Evolutionary conservation across 2,113 vertebrate genomes (phyloP), one percentile per base, ranked within the genome.

Genomic region (Sialia sialis): DNA sequence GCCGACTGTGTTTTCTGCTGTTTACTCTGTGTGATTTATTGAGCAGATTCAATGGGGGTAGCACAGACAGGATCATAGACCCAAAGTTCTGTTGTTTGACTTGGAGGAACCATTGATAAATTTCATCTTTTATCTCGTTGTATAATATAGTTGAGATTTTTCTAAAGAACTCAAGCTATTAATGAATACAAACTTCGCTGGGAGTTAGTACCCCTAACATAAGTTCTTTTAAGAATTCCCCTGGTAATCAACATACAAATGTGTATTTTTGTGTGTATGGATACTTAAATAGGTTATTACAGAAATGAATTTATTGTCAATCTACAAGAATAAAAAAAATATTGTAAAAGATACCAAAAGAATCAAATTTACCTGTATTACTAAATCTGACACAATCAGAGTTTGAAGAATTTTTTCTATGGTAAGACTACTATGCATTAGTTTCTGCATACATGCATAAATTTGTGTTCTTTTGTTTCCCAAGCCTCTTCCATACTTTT

Each of bases 1-100:
- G 51, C 62, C 7, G 16, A 41, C 55, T 79, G 69, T 84, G 64
- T 82, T 94, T 74, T 56, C 34, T 87, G 69, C 30, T 94, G 84
- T 95, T 95, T 96, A 95, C 84, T 92, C 87, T 89, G 22, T 80
- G 69, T 75, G 66, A 91, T 93, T 94, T 93, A 82, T 85, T 89
- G 54, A 73, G 58, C 95, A 96, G 95, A 96, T 96, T 92, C 89
- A 82, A 79, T 95, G 87, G 93, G 89, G 87, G 92, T 96, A 93
- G 94, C 73, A 87, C 60, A 91, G 84, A 70, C 72, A 89, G 81
- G 87, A 91, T 93, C 74, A 93, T 72, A 91, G 87, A 87, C 29
- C 39, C 44, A 10, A 82, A 91, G 78, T 91, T 96, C 66, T 91
- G 48, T 89, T 91, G 54, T 91, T 96, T 94, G 84, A 82, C 29